Evolutionary conservation across 2,888 invertebrate species (phyloP).

Genomic region (Noctua janthina): DNA sequence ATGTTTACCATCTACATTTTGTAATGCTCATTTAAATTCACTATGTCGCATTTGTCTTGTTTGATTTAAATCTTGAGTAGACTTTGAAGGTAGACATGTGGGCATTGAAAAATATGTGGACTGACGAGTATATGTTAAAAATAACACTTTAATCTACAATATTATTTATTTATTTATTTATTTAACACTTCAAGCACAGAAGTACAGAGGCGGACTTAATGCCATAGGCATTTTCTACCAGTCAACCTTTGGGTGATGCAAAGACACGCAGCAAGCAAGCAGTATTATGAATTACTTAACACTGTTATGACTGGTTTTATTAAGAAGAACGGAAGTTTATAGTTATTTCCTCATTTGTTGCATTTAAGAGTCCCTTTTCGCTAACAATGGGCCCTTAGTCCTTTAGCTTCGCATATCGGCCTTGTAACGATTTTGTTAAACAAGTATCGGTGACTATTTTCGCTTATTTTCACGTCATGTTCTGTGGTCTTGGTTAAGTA

Average conservation of each 20-base stretch:
- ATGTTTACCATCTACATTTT: slow-evolving; percentile 38
- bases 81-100: slow-evolving; percentile 19
- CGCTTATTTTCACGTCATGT: slow-evolving; percentile 12
- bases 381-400: slow-evolving; percentile 34
- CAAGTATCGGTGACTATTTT: slow-evolving; percentile 65
- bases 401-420: slow-evolving; percentile 46
- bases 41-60: background rate
- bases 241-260: too few species aligned
- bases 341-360: slow-evolving; percentile 1
- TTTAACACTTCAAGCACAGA: too few species aligned
- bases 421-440: slow-evolving; percentile 69
- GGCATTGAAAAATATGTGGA: slow-evolving; percentile 11
- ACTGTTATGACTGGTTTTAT: slow-evolving; percentile 18
- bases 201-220: too few species aligned
- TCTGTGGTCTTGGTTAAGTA: slow-evolving; percentile 19
- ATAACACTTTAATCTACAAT: slow-evolving; percentile 12
- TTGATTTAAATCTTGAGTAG: slow-evolving; percentile 20
- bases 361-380: slow-evolving; percentile 21
- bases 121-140: slow-evolving; percentile 3
- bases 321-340: slow-evolving; percentile 7
- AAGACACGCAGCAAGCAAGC: too few species aligned
- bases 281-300: slow-evolving; percentile 27
- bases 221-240: too few species aligned
- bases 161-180: too few species aligned
- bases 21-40: slow-evolving; percentile 26